Evolutionary conservation across 2,797 vertebrate species (phyloP), one percentile per base, ranked within the genome.

Genomic region (Salmo trutta): DNA sequence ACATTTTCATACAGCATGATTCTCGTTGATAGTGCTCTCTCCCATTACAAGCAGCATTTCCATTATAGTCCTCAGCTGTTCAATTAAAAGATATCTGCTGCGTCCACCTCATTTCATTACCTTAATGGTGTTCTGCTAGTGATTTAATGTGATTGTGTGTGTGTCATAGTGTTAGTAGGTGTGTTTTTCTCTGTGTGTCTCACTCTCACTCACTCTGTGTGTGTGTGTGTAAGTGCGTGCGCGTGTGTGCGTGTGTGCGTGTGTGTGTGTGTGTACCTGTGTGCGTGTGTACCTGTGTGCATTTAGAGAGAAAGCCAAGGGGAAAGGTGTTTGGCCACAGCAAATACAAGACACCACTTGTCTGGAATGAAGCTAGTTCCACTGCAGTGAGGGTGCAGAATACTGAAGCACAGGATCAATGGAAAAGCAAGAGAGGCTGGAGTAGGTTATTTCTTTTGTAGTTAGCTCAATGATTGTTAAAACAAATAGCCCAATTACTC

Each of bases 401-500:
- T 80, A 77, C 80, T 59, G 29, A 82, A 83, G 72, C 27, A 33
- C 72, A 31, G 31, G 68, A 85, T 87, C 80, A 73, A 81, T 74
- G 66, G 59, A 64, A 36, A 66, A 19, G 56, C 14, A 29, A 67
- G 21, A 41, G 21, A 72, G 31, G 70, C 17, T 73, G 59, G 71
- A 79, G 56, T 77, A 77, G 51, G 69, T 75, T 79, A 77, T 70
- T 88, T 83, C 83, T 79, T 84, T 85, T 87, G 81, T 78, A 82
- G 76, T 86, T 88, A 85, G 82, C 82, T 76, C 75, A 54, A 68
- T 80, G 82, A 80, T 81, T 84, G 79, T 84, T 88, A 84, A 87
- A 88, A 81, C 85, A 81, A 88, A 88, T 81, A 79, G 89, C 33
- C 82, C 82, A 84, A 84, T 87, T 83, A 81, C 71, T 80, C 33